Evolutionary conservation across 2,113 vertebrate species (phyloP), one percentile per base, ranked within the genome.

Genomic region (Tringa solitaria): DNA sequence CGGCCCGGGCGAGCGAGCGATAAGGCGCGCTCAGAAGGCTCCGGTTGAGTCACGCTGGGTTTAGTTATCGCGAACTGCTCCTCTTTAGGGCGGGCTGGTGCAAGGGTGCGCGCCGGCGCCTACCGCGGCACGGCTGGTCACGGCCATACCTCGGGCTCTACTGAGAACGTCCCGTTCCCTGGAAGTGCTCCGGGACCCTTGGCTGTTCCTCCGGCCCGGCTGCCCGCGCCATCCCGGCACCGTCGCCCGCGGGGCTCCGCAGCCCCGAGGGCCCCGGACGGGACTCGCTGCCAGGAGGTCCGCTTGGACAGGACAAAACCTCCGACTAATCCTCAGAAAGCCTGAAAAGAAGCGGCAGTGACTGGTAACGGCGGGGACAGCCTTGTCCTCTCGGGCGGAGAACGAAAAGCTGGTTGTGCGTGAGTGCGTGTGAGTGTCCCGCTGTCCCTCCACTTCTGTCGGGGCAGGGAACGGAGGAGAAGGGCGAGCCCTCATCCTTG

Each of bases 361-460:
- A 98, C 72, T 50, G 97, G 98, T 98, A 97, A 98, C 97, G 90
- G 86, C 83, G 92, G 97, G 97, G 96, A 93, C 97, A 92, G 97
- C 96, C 93, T 91, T 97, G 97, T 96, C 84, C 97, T 84, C 50
- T 97, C 87, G 98, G 97, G 98, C 97, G 78, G 94, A 70, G 93
- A 90, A 81, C n/a, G 97, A 88, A 76, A 45, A 73, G 45, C 8
- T 10, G 83, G 24, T 0, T 8, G 65, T 90, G 96, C 93, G 96
- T 88, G 92, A 56, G 94, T 88, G 97, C 81, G 97, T 95, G 98
- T 97, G 97, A 53, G 59, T 53, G 86, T 91, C 69, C 57, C 50
- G 3, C 24, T 16, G 75, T 20, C 37, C 60, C 28, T 10, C 6
- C 57, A 0, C 2, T 16, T 18, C 43, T 14, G 9, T 5, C 22